phyloP scores from a whole-genome alignment of 2,113 vertebrate genomes.

The Elgaria multicarinata region DNA sequence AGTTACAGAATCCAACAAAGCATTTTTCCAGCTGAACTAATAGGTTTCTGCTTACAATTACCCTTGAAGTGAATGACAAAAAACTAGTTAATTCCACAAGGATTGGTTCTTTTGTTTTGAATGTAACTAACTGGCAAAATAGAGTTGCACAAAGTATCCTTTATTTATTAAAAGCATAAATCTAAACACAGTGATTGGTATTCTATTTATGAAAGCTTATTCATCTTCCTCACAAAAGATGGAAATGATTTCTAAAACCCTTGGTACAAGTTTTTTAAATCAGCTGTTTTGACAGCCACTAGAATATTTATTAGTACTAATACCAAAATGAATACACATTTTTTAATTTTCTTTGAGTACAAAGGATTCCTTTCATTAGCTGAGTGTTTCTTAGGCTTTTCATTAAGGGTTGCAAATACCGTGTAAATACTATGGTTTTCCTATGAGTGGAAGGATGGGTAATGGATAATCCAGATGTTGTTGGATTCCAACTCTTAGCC shows the following conservation, averaged over 20 bases:
- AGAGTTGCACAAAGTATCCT: not conserved
- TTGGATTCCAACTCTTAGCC: not conserved
- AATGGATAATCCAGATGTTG: not conserved
- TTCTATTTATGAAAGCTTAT: not conserved
- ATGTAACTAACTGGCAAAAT: conserved; percentile 51
- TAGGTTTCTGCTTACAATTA: conserved; percentile 50
- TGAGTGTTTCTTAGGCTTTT: not conserved
- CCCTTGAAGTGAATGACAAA: conserved; percentile 37
- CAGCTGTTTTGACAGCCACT: not conserved
- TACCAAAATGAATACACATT: not conserved
- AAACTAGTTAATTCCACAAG: conserved; percentile 19
- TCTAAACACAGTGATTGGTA: not conserved
- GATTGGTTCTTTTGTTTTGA: not conserved
- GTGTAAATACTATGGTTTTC: not conserved
- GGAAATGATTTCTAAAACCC: not conserved
- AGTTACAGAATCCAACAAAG: conserved; percentile 36
- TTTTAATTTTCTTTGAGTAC: not conserved
- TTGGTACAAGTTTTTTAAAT: not conserved
- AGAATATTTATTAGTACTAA: conserved; percentile 6
- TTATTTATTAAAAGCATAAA: not conserved
- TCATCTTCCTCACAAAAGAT: not conserved
- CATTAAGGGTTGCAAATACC: not conserved
- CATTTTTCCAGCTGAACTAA: conserved; percentile 53
- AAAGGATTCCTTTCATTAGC: not conserved
- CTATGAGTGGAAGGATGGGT: not conserved